Evolutionary conservation across 2,888 invertebrate genomes (phyloP).

Genomic region (Archips crataeganus): DNA sequence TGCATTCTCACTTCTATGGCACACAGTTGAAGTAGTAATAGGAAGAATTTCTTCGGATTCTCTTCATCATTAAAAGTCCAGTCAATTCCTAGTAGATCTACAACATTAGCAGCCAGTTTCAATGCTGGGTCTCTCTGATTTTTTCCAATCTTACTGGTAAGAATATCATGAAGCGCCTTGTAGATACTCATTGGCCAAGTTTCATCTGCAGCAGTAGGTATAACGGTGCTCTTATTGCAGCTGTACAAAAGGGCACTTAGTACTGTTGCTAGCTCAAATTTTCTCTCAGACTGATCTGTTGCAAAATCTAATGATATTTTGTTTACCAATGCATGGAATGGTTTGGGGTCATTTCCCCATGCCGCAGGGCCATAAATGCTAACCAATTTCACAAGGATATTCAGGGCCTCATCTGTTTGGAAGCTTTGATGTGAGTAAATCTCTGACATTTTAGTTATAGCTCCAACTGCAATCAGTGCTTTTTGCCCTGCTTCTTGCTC

Average conservation of each 20-base stretch:
- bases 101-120: constrained; percentile 91
- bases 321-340: constrained; percentile 93
- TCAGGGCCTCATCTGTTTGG: constrained; percentile 95
- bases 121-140: constrained; percentile 96
- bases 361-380: constrained; percentile 89
- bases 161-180: constrained; percentile 93
- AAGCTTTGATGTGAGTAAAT: constrained; percentile 95
- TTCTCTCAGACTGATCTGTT: constrained; percentile 94
- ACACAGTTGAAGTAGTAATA: constrained; percentile 93
- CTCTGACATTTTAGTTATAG: constrained; percentile 93
- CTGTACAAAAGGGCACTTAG: constrained; percentile 91
- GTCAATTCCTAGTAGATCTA: constrained; percentile 93
- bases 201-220: constrained; percentile 88
- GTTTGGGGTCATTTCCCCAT: constrained; percentile 92
- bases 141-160: constrained; percentile 94
- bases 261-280: constrained; percentile 95
- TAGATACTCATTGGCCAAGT: constrained; percentile 93
- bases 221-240: constrained; percentile 88
- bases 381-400: constrained; percentile 91
- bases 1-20: constrained; percentile 98
- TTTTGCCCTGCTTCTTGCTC: constrained; percentile 91
- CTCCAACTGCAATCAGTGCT: constrained; percentile 91
- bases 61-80: constrained; percentile 94
- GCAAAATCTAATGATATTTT: constrained; percentile 95
- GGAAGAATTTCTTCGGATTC: constrained; percentile 92